Percentiles rank a stretch among this genome's conserved stretches.
Conservation (phyloP, 2,888 invertebrate species). For the Slavum lentiscoides region DNA sequence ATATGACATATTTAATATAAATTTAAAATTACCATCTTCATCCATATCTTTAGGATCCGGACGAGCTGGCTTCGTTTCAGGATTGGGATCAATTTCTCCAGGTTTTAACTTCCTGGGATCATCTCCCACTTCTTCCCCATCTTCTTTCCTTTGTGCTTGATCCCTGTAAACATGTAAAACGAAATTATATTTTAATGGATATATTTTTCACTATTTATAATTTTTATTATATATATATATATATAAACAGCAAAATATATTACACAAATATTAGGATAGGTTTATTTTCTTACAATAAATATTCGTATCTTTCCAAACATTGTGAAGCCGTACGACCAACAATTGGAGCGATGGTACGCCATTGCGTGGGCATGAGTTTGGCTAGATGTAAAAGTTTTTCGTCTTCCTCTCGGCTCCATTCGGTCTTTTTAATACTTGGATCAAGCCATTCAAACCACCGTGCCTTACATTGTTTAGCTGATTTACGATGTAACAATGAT, state of each 20-base stretch:
- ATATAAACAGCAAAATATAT: neutral
- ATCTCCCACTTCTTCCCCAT: constrained; percentile 87
- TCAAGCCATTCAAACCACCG: constrained; percentile 99
- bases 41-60: constrained; percentile 99
- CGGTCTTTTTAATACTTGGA: constrained; percentile 99
- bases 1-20: neutral
- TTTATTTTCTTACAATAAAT: constrained; percentile 74
- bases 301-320: constrained; percentile 96
- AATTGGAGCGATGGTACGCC: constrained; percentile 99
- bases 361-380: constrained; percentile 99
- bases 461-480: constrained; percentile 99
- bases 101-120: constrained; percentile 97
- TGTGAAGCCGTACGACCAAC: constrained; percentile 98
- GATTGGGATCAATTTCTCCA: constrained; percentile 99
- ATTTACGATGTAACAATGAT: constrained; percentile 94
- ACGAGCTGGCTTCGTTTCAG: constrained; percentile 98
- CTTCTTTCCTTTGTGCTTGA: constrained; percentile 95
- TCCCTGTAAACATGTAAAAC: constrained; percentile 68
- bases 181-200: neutral
- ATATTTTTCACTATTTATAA: neutral
- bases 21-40: constrained; percentile 80
- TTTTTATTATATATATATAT: neutral
- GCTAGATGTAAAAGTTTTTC: constrained; percentile 96
- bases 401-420: constrained; percentile 99
- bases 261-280: neutral